Conservation (phyloP, 2,113 vertebrate genomes). For the Neogobius melanostomus region DNA sequence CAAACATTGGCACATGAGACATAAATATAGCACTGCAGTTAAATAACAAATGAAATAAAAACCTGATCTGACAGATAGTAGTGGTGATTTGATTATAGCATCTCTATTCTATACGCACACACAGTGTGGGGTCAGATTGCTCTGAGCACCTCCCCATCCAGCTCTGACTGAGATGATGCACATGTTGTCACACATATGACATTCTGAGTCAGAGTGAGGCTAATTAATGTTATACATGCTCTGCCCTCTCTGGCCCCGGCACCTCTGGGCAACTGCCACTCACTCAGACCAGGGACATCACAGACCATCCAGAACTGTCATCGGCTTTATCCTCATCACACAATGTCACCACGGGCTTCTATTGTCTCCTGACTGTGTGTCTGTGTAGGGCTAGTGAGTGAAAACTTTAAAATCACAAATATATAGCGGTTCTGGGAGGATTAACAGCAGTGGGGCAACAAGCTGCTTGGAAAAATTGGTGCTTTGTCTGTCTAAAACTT, state of each 20-base stretch:
- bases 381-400: constrained; percentile 24
- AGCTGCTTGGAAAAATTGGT: constrained; percentile 59
- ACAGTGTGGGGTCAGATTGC: neutral
- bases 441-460: constrained; percentile 49
- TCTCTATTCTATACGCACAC: neutral
- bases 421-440: constrained; percentile 37
- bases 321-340: constrained; percentile 38
- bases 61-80: constrained; percentile 5
- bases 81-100: neutral
- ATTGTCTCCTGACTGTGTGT: constrained; percentile 31
- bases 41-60: neutral
- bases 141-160: constrained; percentile 15
- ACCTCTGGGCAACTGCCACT: constrained; percentile 66
- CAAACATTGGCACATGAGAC: no score
- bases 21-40: neutral
- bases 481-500: constrained; percentile 43
- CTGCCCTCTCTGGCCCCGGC: constrained; percentile 40
- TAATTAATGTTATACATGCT: constrained; percentile 67
- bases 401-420: constrained; percentile 3
- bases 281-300: constrained; percentile 52
- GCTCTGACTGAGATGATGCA: constrained; percentile 37
- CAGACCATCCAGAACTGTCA: constrained; percentile 40
- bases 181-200: constrained; percentile 48
- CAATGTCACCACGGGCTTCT: constrained; percentile 29
- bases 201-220: constrained; percentile 60